phyloP scores from a whole-genome alignment of 2,888 invertebrate genomes.

The Lithophane ornitopus region DNA sequence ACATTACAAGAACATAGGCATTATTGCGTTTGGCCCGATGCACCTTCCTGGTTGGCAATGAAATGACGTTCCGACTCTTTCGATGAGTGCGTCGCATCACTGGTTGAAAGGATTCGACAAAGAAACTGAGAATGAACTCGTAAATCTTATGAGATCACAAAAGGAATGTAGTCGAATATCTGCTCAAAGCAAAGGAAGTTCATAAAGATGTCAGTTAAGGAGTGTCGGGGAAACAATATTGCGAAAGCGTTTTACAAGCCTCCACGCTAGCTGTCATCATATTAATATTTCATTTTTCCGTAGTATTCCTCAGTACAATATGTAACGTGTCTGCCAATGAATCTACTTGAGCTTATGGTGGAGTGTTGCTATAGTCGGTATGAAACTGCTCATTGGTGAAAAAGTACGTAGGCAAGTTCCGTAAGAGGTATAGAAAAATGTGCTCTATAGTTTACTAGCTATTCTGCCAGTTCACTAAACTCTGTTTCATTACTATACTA shows the following conservation, averaged over 20 bases:
- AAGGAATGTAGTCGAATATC: conserved; percentile 54
- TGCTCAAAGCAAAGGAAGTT: conserved; percentile 40
- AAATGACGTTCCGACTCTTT: conserved; percentile 61
- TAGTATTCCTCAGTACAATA: neutral
- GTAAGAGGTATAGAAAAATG: neutral
- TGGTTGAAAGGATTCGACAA: conserved; percentile 68
- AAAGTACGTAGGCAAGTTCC: neutral
- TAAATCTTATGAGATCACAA: conserved; percentile 64
- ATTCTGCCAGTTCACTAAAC: too few relatives aligned
- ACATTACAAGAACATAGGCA: conserved; percentile 65
- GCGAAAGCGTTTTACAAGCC: conserved; percentile 63
- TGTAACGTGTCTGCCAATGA: neutral
- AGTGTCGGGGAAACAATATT: conserved; percentile 48
- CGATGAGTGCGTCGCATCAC: conserved; percentile 63
- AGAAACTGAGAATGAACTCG: conserved; percentile 62
- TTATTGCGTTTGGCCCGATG: conserved; percentile 65
- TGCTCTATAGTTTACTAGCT: neutral
- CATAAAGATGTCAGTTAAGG: conserved; percentile 35
- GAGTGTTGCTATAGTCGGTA: neutral
- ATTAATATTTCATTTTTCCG: conserved; percentile 5
- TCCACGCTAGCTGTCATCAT: conserved; percentile 47
- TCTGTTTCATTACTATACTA: too few relatives aligned
- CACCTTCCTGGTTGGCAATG: conserved; percentile 69
- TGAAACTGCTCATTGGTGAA: neutral
- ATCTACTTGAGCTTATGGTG: neutral